Evolutionary conservation across 2,113 vertebrate species (phyloP).

Genomic region (Engystomops pustulosus): DNA sequence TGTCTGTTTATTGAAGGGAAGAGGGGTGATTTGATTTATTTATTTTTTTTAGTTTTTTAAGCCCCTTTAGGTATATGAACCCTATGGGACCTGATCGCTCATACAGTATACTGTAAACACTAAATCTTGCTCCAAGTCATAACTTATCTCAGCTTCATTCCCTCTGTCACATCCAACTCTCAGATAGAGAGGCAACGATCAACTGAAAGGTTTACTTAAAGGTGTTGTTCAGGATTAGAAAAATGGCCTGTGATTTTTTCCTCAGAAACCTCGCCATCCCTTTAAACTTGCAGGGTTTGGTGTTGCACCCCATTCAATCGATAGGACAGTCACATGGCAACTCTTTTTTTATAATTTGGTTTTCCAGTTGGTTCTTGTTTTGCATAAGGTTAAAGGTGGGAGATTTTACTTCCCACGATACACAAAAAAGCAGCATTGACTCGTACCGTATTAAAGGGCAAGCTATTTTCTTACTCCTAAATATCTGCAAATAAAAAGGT

Average conservation of each 20-base stretch:
- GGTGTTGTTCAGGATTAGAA: neutral
- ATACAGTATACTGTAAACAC: too few relatives aligned
- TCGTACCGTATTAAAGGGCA: slow-evolving; percentile 32
- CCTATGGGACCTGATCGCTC: too few relatives aligned
- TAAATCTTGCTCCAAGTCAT: too few relatives aligned
- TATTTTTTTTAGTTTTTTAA: too few relatives aligned
- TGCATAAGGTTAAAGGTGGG: neutral
- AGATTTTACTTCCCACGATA: neutral
- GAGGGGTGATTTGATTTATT: too few relatives aligned
- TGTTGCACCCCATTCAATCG: neutral
- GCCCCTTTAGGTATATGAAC: too few relatives aligned
- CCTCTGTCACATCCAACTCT: too few relatives aligned
- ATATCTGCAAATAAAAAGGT: neutral
- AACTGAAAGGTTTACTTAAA: neutral
- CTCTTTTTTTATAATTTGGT: neutral
- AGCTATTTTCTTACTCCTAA: slow-evolving; percentile 46
- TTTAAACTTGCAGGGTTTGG: neutral
- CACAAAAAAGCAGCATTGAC: neutral
- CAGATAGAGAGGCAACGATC: too few relatives aligned
- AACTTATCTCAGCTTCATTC: too few relatives aligned
- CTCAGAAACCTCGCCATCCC: neutral
- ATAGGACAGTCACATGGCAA: neutral
- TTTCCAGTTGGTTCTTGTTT: neutral
- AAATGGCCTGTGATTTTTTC: neutral
- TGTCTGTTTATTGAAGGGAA: too few relatives aligned